Evolutionary conservation across 2,888 invertebrate species (phyloP), one percentile per base, ranked within the genome.

Genomic region (Tiliacea aurago): DNA sequence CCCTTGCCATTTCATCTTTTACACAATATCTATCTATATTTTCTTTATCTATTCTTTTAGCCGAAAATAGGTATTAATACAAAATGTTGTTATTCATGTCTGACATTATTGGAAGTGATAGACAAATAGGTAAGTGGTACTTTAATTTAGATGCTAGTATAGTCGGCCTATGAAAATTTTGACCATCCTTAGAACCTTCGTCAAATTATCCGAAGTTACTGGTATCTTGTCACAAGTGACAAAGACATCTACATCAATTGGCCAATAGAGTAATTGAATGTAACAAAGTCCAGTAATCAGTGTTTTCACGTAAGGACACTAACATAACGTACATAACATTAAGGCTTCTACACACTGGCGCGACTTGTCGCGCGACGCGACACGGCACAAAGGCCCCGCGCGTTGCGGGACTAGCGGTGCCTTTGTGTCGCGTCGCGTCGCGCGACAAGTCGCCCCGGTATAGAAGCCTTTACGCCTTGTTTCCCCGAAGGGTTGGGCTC

Each of bases 51-150:
- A n/a, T 15, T 58, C 1, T 49, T 37, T 0, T 5, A 43, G 23
- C 5, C 3, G 43, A 72, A 15, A 77, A 41, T 61, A 74, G 63
- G 45, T 62, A 67, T 80, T 78, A 78, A 78, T 80, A 47, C 56
- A 53, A 67, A 61, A 74, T 77, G 28, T 78, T 78, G 18, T 78
- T 78, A 78, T 78, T 75, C 75, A 78, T 78, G 77, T 78, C 77
- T 78, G 81, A 67, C 62, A 78, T 74, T 73, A 55, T 63, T 63
- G 77, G 81, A 63, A 78, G 81, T 75, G 75, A 75, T 78, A 78
- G 77, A 78, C 33, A 53, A 80, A 47, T 78, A 80, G 77, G 77
- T 78, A 78, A 78, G 77, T 78, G 77, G 15, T 73, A 80, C 23
- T 80, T 73, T 73, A 33, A 78, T 59, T 64, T 64, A 47, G 41